Percentiles rank a stretch among this genome's conserved stretches.
Conservation (phyloP, 2,888 invertebrate genomes). For the Calephelis perditalis region DNA sequence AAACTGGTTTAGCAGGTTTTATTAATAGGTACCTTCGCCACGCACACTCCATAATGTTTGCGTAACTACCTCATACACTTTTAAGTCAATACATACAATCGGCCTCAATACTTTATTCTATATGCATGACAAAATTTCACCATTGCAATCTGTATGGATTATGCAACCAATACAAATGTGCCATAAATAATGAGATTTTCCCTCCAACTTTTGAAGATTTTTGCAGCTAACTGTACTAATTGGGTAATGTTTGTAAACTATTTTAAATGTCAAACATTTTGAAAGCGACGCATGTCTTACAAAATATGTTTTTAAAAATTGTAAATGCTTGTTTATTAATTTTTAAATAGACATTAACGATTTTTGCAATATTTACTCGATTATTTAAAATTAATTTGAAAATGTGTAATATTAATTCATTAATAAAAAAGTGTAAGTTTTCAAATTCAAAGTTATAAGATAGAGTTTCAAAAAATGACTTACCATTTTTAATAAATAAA, state of each 20-base stretch:
- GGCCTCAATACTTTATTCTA: neutral
- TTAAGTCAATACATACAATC: constrained; percentile 14
- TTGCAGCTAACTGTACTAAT: neutral
- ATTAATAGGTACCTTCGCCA: constrained; percentile 9
- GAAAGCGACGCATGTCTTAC: too few relatives aligned
- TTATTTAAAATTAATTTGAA: neutral
- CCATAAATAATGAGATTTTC: neutral
- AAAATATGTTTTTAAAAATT: too few relatives aligned
- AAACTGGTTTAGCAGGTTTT: constrained; percentile 17
- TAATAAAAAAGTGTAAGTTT: too few relatives aligned
- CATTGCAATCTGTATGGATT: neutral
- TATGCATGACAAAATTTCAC: constrained; percentile 5
- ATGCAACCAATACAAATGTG: constrained; percentile 2
- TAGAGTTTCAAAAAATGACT: constrained; percentile 32
- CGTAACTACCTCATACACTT: constrained; percentile 11
- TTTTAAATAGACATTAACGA: too few relatives aligned
- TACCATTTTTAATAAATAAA: constrained; percentile 57
- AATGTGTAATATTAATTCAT: constrained; percentile 12
- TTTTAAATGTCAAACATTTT: too few relatives aligned
- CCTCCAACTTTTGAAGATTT: constrained; percentile 11
- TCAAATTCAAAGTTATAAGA: neutral
- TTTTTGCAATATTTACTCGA: too few relatives aligned
- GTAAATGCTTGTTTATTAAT: too few relatives aligned
- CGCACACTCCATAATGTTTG: constrained; percentile 14
- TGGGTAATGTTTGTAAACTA: constrained; percentile 6